Percentiles rank a stretch among this genome's conserved stretches.
phyloP scores from a whole-genome alignment of 2,113 vertebrate species.

The Pachypanchax playfairii region DNA sequence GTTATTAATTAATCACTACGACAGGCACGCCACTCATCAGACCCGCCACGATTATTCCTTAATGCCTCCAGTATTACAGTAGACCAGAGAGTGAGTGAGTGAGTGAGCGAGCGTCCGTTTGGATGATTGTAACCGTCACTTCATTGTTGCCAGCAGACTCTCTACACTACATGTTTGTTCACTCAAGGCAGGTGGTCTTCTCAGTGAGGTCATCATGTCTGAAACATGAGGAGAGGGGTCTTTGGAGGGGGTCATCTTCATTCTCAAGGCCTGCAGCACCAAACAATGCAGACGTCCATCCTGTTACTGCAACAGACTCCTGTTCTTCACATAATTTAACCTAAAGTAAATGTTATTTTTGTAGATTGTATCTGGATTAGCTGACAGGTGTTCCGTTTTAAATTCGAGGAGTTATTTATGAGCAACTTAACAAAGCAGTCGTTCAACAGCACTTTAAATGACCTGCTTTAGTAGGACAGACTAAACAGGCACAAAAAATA shows the following conservation, averaged over 20 bases:
- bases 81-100: constrained; percentile 20
- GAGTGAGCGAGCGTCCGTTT: constrained; percentile 39
- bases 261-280: constrained; percentile 10
- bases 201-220: constrained; percentile 65
- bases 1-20: constrained; percentile 59
- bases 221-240: constrained; percentile 53
- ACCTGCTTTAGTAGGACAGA: neutral
- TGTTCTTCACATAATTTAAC: constrained; percentile 5
- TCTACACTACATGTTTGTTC: constrained; percentile 58
- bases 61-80: constrained; percentile 35
- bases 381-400: neutral
- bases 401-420: neutral
- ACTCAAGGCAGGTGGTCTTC: constrained; percentile 67
- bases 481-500: neutral
- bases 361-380: neutral
- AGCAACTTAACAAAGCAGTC: neutral
- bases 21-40: constrained; percentile 57
- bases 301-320: constrained; percentile 27
- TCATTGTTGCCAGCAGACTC: constrained; percentile 63
- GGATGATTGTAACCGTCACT: constrained; percentile 63
- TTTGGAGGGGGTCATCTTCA: constrained; percentile 35
- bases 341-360: constrained; percentile 5
- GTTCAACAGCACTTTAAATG: neutral
- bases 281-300: constrained; percentile 36
- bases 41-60: constrained; percentile 54